Conservation (phyloP, 2,113 vertebrate genomes). For the Phylloscopus trochiloides region DNA sequence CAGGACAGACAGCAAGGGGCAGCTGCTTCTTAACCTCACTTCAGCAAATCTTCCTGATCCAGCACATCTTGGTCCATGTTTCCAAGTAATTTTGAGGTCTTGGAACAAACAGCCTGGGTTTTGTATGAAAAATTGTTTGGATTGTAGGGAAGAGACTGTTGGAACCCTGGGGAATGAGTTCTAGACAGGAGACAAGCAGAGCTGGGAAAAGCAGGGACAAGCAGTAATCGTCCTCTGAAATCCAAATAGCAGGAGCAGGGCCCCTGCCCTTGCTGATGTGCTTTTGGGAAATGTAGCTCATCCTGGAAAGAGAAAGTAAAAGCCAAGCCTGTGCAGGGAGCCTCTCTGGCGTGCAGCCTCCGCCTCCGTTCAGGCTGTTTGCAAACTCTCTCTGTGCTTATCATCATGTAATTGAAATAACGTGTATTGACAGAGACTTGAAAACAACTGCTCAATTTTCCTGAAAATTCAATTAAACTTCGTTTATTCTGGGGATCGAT, state of each 20-base stretch:
- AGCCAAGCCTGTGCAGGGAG: background rate
- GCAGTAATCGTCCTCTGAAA: background rate
- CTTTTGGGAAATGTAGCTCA: constrained; percentile 46
- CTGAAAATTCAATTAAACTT: constrained; percentile 98
- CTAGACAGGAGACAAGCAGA: background rate
- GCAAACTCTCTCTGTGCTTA: constrained; percentile 75
- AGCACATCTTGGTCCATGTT: background rate
- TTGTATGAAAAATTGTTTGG: background rate
- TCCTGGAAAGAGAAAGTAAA: constrained; percentile 46
- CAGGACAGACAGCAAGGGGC: background rate
- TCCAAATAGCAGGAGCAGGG: background rate
- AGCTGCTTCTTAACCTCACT: background rate
- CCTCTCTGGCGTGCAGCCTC: background rate
- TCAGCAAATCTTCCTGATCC: background rate
- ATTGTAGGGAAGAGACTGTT: background rate
- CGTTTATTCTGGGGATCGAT: constrained; percentile 94
- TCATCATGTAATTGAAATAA: constrained; percentile 94
- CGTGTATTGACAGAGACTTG: constrained; percentile 91
- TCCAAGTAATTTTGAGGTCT: background rate
- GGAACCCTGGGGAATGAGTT: background rate
- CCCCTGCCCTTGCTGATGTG: background rate
- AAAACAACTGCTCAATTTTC: constrained; percentile 97
- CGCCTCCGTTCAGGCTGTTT: constrained; percentile 14
- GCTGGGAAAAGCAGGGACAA: background rate
- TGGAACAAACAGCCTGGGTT: background rate